phyloP scores from a whole-genome alignment of 2,888 invertebrate species.

The Drosophila meridionalis region DNA sequence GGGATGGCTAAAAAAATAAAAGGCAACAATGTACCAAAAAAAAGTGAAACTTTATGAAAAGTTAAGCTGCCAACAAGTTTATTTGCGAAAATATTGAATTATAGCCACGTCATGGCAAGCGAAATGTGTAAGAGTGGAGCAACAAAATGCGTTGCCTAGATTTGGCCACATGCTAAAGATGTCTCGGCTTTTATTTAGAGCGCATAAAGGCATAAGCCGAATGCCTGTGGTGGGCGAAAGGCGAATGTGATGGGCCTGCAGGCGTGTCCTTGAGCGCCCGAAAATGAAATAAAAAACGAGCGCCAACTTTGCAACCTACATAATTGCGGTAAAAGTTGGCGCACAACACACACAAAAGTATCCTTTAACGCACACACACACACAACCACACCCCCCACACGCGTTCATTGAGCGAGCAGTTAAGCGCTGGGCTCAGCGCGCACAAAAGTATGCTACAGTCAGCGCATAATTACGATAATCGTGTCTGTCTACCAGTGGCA shows the following conservation, averaged over 20 bases:
- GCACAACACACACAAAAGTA: conserved; percentile 46
- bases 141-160: conserved; percentile 65
- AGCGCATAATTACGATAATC: conserved; percentile 81
- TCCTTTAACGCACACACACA: conserved; percentile 40
- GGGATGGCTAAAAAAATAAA: conserved; percentile 66
- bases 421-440: conserved; percentile 56
- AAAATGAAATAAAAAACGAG: conserved; percentile 66
- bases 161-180: conserved; percentile 65
- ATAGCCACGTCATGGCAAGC: conserved; percentile 68
- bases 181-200: conserved; percentile 60
- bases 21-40: conserved; percentile 21
- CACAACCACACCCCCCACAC: conserved; percentile 7
- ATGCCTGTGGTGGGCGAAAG: conserved; percentile 41
- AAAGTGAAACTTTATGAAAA: conserved; percentile 65
- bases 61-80: conserved; percentile 80
- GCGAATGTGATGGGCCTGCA: conserved; percentile 14
- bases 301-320: conserved; percentile 75
- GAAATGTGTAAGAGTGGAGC: conserved; percentile 23
- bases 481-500: conserved; percentile 64
- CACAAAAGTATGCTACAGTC: conserved; percentile 73
- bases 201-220: conserved; percentile 72
- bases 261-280: conserved; percentile 63
- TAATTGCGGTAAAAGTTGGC: conserved; percentile 75
- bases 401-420: conserved; percentile 46
- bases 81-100: conserved; percentile 79